phyloP scores from a whole-genome alignment of 2,113 vertebrate species.

The Cavia porcellus region DNA sequence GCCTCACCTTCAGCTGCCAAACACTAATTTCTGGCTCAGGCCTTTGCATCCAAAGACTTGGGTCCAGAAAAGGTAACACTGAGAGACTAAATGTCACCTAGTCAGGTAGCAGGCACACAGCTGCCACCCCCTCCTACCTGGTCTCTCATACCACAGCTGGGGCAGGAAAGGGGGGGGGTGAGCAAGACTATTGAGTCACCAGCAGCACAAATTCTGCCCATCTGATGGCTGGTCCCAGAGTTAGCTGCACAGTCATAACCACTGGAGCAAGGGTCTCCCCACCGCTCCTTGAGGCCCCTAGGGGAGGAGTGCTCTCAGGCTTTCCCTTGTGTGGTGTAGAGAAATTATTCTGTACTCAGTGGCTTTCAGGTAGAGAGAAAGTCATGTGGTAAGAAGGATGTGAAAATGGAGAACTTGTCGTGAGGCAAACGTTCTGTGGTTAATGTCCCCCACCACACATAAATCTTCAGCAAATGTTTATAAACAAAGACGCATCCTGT shows the following conservation, averaged over 20 bases:
- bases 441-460: not conserved
- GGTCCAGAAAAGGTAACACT: not conserved
- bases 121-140: not conserved
- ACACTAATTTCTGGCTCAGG: not conserved
- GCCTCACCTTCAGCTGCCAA: not conserved
- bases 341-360: not conserved
- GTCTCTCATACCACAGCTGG: not conserved
- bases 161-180: not conserved
- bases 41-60: not conserved
- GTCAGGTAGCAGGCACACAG: not conserved
- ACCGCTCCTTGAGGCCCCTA: rapidly evolving
- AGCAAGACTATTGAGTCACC: not conserved
- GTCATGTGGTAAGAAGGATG: not conserved
- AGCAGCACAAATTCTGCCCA: not conserved
- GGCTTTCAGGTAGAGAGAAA: conserved; percentile 36
- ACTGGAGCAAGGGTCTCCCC: not conserved
- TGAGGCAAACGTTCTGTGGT: not conserved
- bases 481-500: not conserved
- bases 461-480: not conserved
- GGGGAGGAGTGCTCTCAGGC: not conserved
- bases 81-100: not conserved
- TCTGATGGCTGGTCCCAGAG: not conserved
- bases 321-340: not conserved
- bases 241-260: not conserved
- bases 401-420: not conserved